These are phyloP conservation scores for Doryteuthis pealeii DNA, from an alignment of 1,140 invertebrate genomes.

Conservation along the genomic window DNA sequence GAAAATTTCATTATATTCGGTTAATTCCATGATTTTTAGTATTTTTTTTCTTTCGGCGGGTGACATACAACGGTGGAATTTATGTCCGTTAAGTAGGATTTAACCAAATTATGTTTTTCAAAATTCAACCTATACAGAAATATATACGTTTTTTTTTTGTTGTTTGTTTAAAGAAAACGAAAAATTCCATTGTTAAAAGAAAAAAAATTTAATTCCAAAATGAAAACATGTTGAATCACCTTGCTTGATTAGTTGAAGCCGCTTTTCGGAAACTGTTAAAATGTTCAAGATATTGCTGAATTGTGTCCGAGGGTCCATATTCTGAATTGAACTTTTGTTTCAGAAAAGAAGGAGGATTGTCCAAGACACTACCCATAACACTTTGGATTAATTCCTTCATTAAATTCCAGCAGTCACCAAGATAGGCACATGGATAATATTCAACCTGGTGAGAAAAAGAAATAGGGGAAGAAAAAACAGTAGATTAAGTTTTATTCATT, in stretches of 20 bases:
- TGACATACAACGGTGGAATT: too few species aligned
- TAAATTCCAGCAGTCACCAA: conserved; percentile 86
- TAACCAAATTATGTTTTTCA: too few species aligned
- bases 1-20: too few species aligned
- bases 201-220: too few species aligned
- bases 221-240: conserved; percentile 17
- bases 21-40: too few species aligned
- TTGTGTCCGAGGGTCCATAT: conserved; percentile 79
- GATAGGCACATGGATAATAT: conserved; percentile 86
- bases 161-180: too few species aligned
- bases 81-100: too few species aligned
- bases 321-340: conserved; percentile 81
- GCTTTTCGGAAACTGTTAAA: conserved; percentile 86
- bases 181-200: too few species aligned
- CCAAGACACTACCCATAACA: conserved; percentile 78
- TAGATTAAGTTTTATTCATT: background rate
- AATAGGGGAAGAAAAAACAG: background rate
- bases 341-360: conserved; percentile 55
- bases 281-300: conserved; percentile 93
- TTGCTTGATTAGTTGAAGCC: conserved; percentile 39
- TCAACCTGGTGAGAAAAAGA: conserved; percentile 71
- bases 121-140: too few species aligned
- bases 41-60: too few species aligned
- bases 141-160: too few species aligned
- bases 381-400: conserved; percentile 90